Evolutionary conservation across 2,113 vertebrate genomes (phyloP).

Genomic region (Fulmarus glacialis): DNA sequence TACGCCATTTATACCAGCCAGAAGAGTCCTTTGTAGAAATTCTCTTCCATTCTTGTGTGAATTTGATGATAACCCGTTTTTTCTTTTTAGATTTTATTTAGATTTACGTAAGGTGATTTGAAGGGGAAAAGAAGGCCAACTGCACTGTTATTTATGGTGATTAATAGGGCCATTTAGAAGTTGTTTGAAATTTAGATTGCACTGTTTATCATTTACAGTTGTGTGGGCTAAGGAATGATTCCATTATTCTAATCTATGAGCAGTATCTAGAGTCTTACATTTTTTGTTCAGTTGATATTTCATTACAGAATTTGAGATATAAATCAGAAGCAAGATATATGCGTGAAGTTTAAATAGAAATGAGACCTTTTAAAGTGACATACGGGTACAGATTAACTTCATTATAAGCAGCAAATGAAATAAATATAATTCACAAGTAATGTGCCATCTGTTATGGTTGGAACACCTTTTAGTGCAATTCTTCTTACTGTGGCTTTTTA

Average conservation of each 20-base stretch:
- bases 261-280: constrained; percentile 64
- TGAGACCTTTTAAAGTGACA: constrained; percentile 72
- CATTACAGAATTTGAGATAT: constrained; percentile 68
- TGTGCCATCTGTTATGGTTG: constrained; percentile 73
- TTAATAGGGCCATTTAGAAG: constrained; percentile 80
- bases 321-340: constrained; percentile 70
- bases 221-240: constrained; percentile 77
- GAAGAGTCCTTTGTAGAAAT: constrained; percentile 1
- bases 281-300: constrained; percentile 70
- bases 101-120: constrained; percentile 66
- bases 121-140: constrained; percentile 67
- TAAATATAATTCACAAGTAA: constrained; percentile 72
- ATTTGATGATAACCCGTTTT: constrained; percentile 26
- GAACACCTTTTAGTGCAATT: constrained; percentile 64
- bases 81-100: constrained; percentile 59
- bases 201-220: constrained; percentile 82
- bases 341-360: constrained; percentile 70
- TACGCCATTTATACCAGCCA: not conserved
- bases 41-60: constrained; percentile 4
- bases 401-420: constrained; percentile 72
- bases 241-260: constrained; percentile 79
- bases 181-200: constrained; percentile 78
- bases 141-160: constrained; percentile 74
- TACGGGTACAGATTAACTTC: constrained; percentile 71
- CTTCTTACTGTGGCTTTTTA: constrained; percentile 48